A percentile compares a stretch with the other conserved stretches of the same genome.
Conservation (phyloP, 35 echinoderm and acorn worm genomes). For the Amphiura filiformis region DNA sequence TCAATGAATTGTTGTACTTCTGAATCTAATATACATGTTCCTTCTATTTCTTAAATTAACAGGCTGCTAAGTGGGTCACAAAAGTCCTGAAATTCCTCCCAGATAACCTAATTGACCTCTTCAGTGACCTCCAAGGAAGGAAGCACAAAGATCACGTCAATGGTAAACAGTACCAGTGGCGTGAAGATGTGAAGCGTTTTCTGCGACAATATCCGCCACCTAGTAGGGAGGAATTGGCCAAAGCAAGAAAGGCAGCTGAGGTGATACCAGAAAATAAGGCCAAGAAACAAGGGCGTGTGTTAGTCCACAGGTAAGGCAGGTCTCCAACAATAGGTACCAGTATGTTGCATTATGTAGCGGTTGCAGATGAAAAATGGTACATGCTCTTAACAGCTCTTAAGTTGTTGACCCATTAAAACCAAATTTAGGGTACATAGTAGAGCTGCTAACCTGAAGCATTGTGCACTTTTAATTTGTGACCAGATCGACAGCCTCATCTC, state of each 20-base stretch:
- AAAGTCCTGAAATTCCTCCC: slow-evolving; percentile 86
- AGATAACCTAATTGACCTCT: slow-evolving; percentile 58
- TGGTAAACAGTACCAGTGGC: slow-evolving; percentile 51
- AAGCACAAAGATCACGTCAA: slow-evolving; percentile 6
- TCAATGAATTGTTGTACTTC: too few relatives aligned
- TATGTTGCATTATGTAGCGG: too few relatives aligned
- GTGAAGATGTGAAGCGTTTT: slow-evolving; percentile 69
- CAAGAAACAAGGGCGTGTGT: slow-evolving; percentile 61
- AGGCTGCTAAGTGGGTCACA: slow-evolving; percentile 78
- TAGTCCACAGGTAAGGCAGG: slow-evolving; percentile 75
- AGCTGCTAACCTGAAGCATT: too few relatives aligned
- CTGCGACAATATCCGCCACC: slow-evolving; percentile 49
- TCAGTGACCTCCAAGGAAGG: slow-evolving; percentile 41
- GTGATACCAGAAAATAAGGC: slow-evolving; percentile 55
- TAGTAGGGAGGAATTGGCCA: slow-evolving; percentile 56
- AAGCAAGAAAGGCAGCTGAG: slow-evolving; percentile 50
- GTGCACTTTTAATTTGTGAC: too few relatives aligned
- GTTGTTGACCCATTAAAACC: too few relatives aligned
- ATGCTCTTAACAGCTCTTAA: too few relatives aligned
- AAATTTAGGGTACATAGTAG: too few relatives aligned
- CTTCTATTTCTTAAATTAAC: background rate
- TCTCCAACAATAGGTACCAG: too few relatives aligned
- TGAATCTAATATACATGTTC: too few relatives aligned
- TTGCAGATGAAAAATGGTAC: too few relatives aligned
- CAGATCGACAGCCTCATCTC: too few relatives aligned